phyloP scores from a whole-genome alignment of 2,113 vertebrate genomes.

The Dryoscopus gambensis region DNA sequence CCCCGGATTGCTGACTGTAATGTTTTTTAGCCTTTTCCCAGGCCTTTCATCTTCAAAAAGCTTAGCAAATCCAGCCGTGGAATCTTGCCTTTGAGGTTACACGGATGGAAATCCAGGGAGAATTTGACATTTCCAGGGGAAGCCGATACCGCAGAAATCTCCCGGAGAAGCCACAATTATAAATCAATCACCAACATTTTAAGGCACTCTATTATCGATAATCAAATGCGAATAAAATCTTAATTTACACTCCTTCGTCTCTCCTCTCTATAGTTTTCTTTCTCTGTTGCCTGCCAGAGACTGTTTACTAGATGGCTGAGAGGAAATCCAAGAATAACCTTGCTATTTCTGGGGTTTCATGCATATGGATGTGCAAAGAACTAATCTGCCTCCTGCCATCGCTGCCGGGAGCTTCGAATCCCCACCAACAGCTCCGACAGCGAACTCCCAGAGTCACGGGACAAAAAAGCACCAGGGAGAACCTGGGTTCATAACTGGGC shows the following conservation, averaged over 20 bases:
- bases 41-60: slow-evolving; percentile 56
- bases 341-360: slow-evolving; percentile 59
- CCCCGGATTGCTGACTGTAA: not conserved
- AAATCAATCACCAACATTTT: not conserved
- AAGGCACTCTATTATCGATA: not conserved
- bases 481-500: not conserved
- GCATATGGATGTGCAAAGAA: slow-evolving; percentile 54
- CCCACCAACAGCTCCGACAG: not conserved
- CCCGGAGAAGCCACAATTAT: not conserved
- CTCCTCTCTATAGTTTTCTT: not conserved
- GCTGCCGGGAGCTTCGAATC: slow-evolving; percentile 4
- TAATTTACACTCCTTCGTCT: not conserved
- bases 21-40: slow-evolving; percentile 1
- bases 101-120: not conserved
- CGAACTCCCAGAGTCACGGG: not conserved
- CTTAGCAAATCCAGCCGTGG: not conserved
- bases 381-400: slow-evolving; percentile 19
- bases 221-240: slow-evolving; percentile 12
- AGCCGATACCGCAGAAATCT: not conserved
- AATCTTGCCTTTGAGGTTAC: not conserved
- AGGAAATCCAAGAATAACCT: slow-evolving; percentile 62
- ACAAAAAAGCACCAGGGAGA: not conserved
- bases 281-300: slow-evolving; percentile 23
- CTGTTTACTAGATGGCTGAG: slow-evolving; percentile 58
- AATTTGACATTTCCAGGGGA: not conserved